Percentiles rank a stretch among this genome's conserved stretches.
Conservation (phyloP, 2,113 vertebrate genomes). For the Pluvialis apricaria region DNA sequence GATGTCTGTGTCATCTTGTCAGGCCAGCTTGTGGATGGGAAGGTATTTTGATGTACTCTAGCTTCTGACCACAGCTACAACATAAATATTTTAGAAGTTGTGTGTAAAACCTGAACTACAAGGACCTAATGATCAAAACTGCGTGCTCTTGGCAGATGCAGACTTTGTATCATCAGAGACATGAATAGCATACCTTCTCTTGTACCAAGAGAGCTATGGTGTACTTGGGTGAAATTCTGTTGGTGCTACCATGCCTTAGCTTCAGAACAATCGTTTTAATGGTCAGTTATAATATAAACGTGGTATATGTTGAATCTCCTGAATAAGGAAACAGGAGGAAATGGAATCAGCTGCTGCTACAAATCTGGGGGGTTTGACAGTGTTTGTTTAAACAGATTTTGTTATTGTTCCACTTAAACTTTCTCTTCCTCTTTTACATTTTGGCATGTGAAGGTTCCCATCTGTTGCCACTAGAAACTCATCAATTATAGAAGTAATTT, state of each 20-base stretch:
- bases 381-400: conserved; percentile 57
- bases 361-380: conserved; percentile 19
- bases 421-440: conserved; percentile 63
- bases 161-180: not conserved
- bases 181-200: not conserved
- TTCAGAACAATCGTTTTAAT: not conserved
- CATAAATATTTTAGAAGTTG: not conserved
- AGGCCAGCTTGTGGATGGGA: conserved; percentile 98
- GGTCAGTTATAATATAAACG: not conserved
- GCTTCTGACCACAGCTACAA: not conserved
- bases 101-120: not conserved
- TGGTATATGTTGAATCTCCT: not conserved
- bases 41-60: conserved; percentile 74
- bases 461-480: conserved; percentile 60
- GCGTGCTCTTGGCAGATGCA: not conserved
- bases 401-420: conserved; percentile 59
- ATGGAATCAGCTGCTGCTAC: conserved; percentile 38
- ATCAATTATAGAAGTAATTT: conserved; percentile 41
- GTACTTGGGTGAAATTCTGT: not conserved
- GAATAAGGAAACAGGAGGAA: conserved; percentile 31
- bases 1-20: conserved; percentile 83
- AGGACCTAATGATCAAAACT: not conserved
- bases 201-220: not conserved
- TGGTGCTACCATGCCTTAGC: not conserved
- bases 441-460: conserved; percentile 49